These are phyloP conservation scores for Schrankia costaestrigalis DNA, from an alignment of 2,888 invertebrate genomes.

Conservation along the genomic window DNA sequence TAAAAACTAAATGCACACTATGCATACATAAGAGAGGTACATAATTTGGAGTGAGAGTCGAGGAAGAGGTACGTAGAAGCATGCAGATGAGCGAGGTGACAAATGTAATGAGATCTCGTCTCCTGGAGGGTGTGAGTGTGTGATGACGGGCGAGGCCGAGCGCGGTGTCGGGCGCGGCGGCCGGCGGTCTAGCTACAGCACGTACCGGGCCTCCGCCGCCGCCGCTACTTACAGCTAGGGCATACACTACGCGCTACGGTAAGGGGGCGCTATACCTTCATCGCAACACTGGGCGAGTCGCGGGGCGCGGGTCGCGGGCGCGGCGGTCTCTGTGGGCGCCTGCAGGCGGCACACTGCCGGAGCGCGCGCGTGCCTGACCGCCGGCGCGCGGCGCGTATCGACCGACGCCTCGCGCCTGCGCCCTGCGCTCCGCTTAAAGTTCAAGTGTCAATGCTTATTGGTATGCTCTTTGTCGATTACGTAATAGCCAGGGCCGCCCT, in stretches of 20 bases:
- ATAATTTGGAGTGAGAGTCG: slow-evolving; percentile 3
- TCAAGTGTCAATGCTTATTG: slow-evolving; percentile 40
- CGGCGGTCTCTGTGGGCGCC: slow-evolving; percentile 42
- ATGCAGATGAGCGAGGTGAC: slow-evolving; percentile 19
- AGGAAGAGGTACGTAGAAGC: slow-evolving; percentile 13
- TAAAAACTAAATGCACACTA: no score
- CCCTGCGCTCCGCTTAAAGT: slow-evolving; percentile 27
- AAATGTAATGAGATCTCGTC: slow-evolving; percentile 19
- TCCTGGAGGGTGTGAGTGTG: slow-evolving; percentile 16
- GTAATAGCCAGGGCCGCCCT: slow-evolving; percentile 21
- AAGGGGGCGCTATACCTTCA: slow-evolving; percentile 70
- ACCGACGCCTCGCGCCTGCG: slow-evolving; percentile 12
- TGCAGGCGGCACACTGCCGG: slow-evolving; percentile 42
- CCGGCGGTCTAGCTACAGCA: slow-evolving; percentile 48
- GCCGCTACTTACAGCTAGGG: slow-evolving; percentile 66
- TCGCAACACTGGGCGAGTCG: slow-evolving; percentile 64
- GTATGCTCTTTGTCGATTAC: slow-evolving; percentile 25
- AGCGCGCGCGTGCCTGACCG: slow-evolving; percentile 13
- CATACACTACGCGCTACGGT: slow-evolving; percentile 69
- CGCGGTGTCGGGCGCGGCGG: slow-evolving; percentile 30
- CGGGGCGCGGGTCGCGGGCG: slow-evolving; percentile 39
- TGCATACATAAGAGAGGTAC: no score
- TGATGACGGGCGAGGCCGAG: slow-evolving; percentile 32
- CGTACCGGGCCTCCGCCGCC: slow-evolving; percentile 57
- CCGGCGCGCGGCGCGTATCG: slow-evolving; percentile 5